Evolutionary conservation across 2,113 vertebrate genomes (phyloP).

Genomic region (Pseudonaja textilis): DNA sequence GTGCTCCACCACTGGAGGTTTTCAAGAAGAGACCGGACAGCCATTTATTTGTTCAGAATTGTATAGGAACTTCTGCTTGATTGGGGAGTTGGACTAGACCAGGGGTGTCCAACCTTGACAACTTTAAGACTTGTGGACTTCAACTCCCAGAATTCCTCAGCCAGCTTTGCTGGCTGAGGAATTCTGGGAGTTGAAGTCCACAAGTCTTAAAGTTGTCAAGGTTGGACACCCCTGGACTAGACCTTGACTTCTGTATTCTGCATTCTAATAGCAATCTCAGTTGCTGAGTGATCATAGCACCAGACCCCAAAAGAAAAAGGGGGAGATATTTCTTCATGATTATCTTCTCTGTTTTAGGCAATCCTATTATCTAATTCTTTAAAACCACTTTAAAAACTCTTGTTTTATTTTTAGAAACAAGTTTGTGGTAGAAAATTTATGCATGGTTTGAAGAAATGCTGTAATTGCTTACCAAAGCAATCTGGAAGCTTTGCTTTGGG

Average conservation of each 20-base stretch:
- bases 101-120: no score
- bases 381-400: not conserved
- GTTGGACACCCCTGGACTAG: no score
- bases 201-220: no score
- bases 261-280: not conserved
- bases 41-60: not conserved
- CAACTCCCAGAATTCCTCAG: no score
- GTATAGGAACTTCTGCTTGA: not conserved
- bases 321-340: not conserved
- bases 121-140: no score
- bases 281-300: not conserved
- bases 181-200: no score
- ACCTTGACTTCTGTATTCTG: not conserved
- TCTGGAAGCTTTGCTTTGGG: not conserved
- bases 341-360: not conserved
- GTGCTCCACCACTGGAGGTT: not conserved
- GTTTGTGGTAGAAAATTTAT: not conserved
- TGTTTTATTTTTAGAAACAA: not conserved
- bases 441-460: not conserved
- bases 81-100: not conserved
- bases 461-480: not conserved
- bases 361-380: not conserved
- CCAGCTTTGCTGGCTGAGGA: no score
- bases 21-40: not conserved
- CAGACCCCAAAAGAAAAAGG: not conserved